Evolutionary conservation across 2,797 vertebrate genomes (phyloP), one percentile per base, ranked within the genome.

Genomic region (Lepilemur ruficaudatus): DNA sequence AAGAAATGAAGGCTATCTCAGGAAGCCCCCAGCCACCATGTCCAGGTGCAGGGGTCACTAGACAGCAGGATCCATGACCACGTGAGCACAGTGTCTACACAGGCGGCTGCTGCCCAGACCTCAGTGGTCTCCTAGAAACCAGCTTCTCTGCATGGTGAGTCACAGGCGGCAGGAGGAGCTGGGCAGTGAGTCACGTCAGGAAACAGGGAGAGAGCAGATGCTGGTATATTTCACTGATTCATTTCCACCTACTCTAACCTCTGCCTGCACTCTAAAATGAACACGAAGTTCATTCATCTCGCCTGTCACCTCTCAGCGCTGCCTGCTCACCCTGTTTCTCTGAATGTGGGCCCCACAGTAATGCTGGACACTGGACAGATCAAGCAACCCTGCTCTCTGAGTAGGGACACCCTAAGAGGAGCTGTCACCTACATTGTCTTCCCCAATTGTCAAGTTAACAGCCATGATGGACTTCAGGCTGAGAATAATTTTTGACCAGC

Each of bases 121-220:
- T 88, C 22, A 3, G 35, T 32, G 17, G 92, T 96, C 87, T 83
- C 87, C 96, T 93, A 75, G 95, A 95, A 95, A 93, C 92, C 67
- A 41, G 48, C 23, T 9, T 50, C 20, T 75, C 41, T n/a, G 20
- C 79, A 57, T 4, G 2, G 30, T n/a, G 75, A 97, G 70, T 89
- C 88, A 95, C 18, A 48, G 50, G 41, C 0, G 0, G 18, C 61
- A 52, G 63, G 23, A 76, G n/a, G n/a, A 41, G 28, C 35, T 13
- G 30, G 52, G 48, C 35, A 22, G 22, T 38, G 88, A 95, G 63
- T 95, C 90, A 61, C 1, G 10, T 52, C 76, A 46, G 87, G 48
- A 73, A 94, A 70, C 2, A 20, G 43, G 73, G 22, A 1, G 23
- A 0, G 5, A 82, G 89, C 67, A 92, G 89, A 86, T 65, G 94